Base-by-base conservation (phyloP, 2,888 invertebrate genomes). In the Pomacea canaliculata region DNA sequence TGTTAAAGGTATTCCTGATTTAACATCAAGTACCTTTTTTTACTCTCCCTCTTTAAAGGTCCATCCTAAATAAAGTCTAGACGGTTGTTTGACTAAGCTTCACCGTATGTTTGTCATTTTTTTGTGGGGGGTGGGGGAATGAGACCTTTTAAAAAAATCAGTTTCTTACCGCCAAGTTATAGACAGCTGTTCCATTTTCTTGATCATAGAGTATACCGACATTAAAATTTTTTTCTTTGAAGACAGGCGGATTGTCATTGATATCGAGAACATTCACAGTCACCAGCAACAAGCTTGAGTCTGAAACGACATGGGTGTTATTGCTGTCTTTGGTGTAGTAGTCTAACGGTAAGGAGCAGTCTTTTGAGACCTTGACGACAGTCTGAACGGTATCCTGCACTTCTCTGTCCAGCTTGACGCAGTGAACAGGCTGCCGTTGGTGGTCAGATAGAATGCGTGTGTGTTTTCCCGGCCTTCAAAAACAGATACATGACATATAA, bases 201-300 rank as follows among this genome's bases (percentile, higher is more conserved):
- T 96, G 96, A 81, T 95, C 96, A 0, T 97, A 97, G n/a, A 97
- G 96, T 1, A 98, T 95, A 0, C 98, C 98, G 0, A 97, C 97
- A 0, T 97, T 97, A 88, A 98, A 97, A 78, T 96, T 93, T 81
- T 85, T 81, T 79, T 94, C 94, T 3, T 93, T 91, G 88, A 98
- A 98, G 85, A 92, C 93, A 0, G 98, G 98, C 0, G 96, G 93
- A 90, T 98, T 97, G 16, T 56, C 51, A 4, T 56, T 56, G 2
- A 96, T 93, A 87, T 98, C 98, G 66, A 93, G 91, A 0, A 98
- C 95, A 23, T 78, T 73, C 10, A 90, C 86, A 72, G 82, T 68
- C 10, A 87, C 87, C 85, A 83, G 85, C 37, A 89, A 81, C 60
- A 85, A 77, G 18, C 85, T 84, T 3, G 60, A 37, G 75, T 85